Evolutionary conservation across 2,797 vertebrate genomes (phyloP), one percentile per base, ranked within the genome.

Genomic region (Karalla daura): DNA sequence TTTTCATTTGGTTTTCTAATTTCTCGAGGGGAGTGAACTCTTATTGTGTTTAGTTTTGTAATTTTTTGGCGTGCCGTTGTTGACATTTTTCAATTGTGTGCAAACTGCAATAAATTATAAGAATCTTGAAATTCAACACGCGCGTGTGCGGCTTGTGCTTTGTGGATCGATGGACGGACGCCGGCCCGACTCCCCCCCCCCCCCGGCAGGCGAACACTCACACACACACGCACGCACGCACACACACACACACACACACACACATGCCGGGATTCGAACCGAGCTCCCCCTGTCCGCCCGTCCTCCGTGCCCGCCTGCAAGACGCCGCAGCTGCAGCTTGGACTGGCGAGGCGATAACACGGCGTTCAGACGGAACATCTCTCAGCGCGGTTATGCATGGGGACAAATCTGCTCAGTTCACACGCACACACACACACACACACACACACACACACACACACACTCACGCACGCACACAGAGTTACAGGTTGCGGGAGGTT

Each of bases 101-200:
- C 96, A 97, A 98, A 98, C 95, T 98, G 97, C 97, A 99, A 99
- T 99, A 99, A 99, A 99, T 98, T 96, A 97, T 98, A 97, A 96
- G 96, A 96, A 96, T 95, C 92, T 91, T 91, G 88, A 92, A 89
- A 86, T 85, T 86, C 82, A 83, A 74, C 60, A 32, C 6, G 0
- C 3, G 80, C 76, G 75, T 87, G 64, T 54, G 74, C 58, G 78
- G 15, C 61, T 71, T 54, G 51, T 63, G 37, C 10, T 3, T 33
- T 21, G 40, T 47, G 18, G 12, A 9, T 8, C 5, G 3, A n/a
- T n/a, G n/a, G 7, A 61, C 3, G 24, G 36, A 44, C n/a, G n/a
- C n/a, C n/a, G n/a, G n/a, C n/a, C n/a, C n/a, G n/a, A n/a, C n/a
- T n/a, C n/a, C n/a, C n/a, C n/a, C n/a, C n/a, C n/a, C n/a, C n/a